Evolutionary conservation across 37 sponge, comb jelly and placozoan species (phyloP), one percentile per base, ranked within the genome.

Genomic region (Hexactinellida sp.): DNA sequence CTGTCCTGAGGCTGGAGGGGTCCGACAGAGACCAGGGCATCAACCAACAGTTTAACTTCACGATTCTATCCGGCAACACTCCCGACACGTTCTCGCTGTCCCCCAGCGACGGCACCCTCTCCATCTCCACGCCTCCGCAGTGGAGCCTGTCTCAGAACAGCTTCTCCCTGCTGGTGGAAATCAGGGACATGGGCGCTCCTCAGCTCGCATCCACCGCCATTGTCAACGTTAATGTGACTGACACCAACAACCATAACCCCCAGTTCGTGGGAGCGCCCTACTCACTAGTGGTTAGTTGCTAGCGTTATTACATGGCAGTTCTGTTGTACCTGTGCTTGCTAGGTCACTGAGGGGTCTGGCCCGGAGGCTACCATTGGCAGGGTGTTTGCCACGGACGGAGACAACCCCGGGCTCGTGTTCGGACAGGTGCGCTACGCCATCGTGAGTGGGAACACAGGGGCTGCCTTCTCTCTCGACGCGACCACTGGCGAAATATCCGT

Each of bases 301-400:
- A 23, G 3, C 34, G 19, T n/a, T 7, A 25, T 32, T 63, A 63
- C 21, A 32, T 3, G 5, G 76, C 28, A 21, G 3, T 28, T 63
- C 34, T 63, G 28, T 25, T 63, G 76, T n/a, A 25, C 28, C 13
- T 23, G 28, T n/a, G 21, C 25, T n/a, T 63, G 76, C 5, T 28
- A 63, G 76, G 76, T 63, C 3, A 63, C 76, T 21, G 76, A 63
- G 34, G 76, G 76, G 5, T 63, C 76, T 63, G 76, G 76, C 13
- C 30, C 76, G 24, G 84, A 38, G 24, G 38, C 24, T 21, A 32
- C 37, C 9, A 85, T 92, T 32, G 37, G 38, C 25, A 41, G 38
- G 0, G 37, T 90, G 13, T 34, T 19, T 24, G 93, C 87, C 36
- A 87, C 83, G 0, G 93, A 92, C 39, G 34, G 34, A 38, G 93